Conservation (phyloP, 2,797 vertebrate genomes). For the Columba guinea region DNA sequence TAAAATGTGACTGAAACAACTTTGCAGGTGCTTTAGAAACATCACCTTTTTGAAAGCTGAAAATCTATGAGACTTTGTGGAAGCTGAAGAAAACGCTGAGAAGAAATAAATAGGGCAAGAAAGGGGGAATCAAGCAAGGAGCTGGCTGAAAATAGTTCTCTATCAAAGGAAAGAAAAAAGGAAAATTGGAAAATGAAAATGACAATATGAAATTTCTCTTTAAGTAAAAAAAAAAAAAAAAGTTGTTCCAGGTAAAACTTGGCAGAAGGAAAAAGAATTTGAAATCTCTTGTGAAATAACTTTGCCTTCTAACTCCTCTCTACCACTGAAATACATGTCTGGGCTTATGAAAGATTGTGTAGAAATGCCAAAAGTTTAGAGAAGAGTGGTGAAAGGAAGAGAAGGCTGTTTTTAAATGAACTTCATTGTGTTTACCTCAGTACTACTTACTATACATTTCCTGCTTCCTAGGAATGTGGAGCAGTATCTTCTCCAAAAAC, state of each 20-base stretch:
- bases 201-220: not conserved
- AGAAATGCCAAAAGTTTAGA: not conserved
- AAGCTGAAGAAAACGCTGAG: not conserved
- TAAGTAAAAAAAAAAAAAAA: not conserved
- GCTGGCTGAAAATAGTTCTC: not conserved
- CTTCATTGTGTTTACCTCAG: not conserved
- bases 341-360: not conserved
- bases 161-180: not conserved
- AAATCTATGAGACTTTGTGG: not conserved
- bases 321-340: not conserved
- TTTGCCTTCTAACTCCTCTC: not conserved
- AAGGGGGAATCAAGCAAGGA: not conserved
- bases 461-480: conserved; percentile 78
- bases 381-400: not conserved
- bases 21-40: not conserved
- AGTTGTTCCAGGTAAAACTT: not conserved
- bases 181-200: not conserved
- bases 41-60: not conserved
- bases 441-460: not conserved
- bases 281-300: not conserved
- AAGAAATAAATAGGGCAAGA: not conserved
- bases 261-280: not conserved
- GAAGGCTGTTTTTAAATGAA: not conserved
- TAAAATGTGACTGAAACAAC: not conserved
- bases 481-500: conserved; percentile 83